phyloP scores from a whole-genome alignment of 64 coral and sea anemone genomes.

The Pocillopora verrucosa region DNA sequence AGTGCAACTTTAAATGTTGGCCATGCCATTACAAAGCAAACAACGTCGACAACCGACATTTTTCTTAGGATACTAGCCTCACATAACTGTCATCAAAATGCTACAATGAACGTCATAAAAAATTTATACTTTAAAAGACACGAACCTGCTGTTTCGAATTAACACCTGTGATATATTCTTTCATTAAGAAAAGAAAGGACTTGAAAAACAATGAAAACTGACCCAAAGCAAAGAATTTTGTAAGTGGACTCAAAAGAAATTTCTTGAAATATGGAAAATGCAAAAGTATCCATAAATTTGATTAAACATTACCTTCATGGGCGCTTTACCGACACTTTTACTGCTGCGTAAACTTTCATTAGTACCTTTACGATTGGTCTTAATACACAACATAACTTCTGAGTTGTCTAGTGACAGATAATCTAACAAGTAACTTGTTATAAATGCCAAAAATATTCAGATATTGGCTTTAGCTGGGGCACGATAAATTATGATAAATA shows the following conservation, averaged over 20 bases:
- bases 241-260: too few relatives aligned
- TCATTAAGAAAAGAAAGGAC: background rate
- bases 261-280: too few relatives aligned
- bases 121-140: background rate
- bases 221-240: background rate
- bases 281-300: too few relatives aligned
- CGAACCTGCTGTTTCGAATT: background rate
- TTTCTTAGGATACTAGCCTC: too few relatives aligned
- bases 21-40: too few relatives aligned
- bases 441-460: background rate
- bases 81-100: background rate
- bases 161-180: background rate
- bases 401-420: background rate
- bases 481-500: background rate
- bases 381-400: background rate
- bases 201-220: background rate
- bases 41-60: too few relatives aligned
- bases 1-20: background rate
- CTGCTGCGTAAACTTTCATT: too few relatives aligned
- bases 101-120: slow-evolving; percentile 8
- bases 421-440: background rate
- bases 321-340: too few relatives aligned
- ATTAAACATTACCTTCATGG: too few relatives aligned
- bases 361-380: too few relatives aligned
- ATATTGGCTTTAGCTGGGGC: background rate